Base-by-base conservation (phyloP, 2,797 vertebrate species). In the Chiroxiphia lanceolata region DNA sequence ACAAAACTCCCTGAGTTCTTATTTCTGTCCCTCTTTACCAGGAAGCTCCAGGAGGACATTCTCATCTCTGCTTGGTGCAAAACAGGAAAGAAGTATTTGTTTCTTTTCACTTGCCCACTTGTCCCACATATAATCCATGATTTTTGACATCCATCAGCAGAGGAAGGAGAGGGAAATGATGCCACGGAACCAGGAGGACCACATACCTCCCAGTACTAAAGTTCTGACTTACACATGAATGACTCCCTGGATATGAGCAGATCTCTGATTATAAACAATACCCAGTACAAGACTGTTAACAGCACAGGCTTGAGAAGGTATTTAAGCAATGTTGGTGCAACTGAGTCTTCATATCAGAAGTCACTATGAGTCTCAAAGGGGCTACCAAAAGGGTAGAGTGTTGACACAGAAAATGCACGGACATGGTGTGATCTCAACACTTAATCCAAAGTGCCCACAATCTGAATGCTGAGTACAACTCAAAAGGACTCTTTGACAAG, bases 401-500 rank as follows among this genome's bases (percentile, higher is more conserved):
- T 56, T 81, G 40, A 67, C 47, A 48, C 18, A 86, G 50, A 76
- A 72, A 79, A 76, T 6, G 3, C 10, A 47, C 0, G 21, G 54
- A 20, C 40, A 25, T 1, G 3, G 16, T 38, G 53, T 13, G 25
- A 54, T 90, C 26, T 80, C 57, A 85, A 38, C 11, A 33, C 16
- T 47, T 75, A 53, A 82, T 72, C 50, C 56, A 26, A 5, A 15
- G 59, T 34, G 29, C 23, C 33, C 34, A 3, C 27, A 17, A 71
- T 26, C 13, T 0, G 0, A 88, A 70, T 0, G 0, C 53, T 48
- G 50, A 83, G 13, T 11, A 68, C 36, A 16, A 27, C 45, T 74
- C 57, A 68, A 51, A 87, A 60, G 23, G 15, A 48, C 13, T 4
- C 33, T 87, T n/a, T 67, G 57, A 75, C 25, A 87, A 59, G 60